Base-by-base conservation (phyloP, 2,888 invertebrate genomes). In the Athrips mouffetella region DNA sequence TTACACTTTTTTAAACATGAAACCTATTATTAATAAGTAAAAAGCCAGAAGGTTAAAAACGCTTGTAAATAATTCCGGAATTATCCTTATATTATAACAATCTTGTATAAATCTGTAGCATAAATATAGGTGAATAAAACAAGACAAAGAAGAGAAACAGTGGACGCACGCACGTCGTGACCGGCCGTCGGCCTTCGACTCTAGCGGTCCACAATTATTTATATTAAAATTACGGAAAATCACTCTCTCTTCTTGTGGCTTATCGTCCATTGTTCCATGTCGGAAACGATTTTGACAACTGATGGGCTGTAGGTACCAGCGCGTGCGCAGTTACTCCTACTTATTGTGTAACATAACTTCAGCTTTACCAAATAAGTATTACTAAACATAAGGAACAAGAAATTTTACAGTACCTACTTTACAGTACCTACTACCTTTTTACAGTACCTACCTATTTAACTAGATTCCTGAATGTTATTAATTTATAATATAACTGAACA, bases 181-280 rank as follows among this genome's bases (percentile, higher is more conserved):
- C 73, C 70, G 54, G 65, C 63, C 55, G 64, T 64, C 70, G 75
- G 75, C 74, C 76, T 74, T 76, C 73, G 67, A 65, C 61, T 74
- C 64, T 67, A 73, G 67, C 69, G 66, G 70, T 60, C 67, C 65
- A 66, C 73, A 73, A 75, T 79, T 76, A 77, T 75, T 76, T 75
- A 70, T 74, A 73, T 78, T 76, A 68, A 74, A 76, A 74, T 76
- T 76, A 73, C 67, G 70, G 73, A 73, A 80, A 80, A 77, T 72
- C 75, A 70, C 76, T 74, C 73, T 78, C 73, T 62, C 58, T 54
- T 59, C 56, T 59, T 62, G 58, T 55, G 58, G 54, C 62, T 68
- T 69, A 67, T 70, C 64, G 63, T 58, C 70, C 67, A 77, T 76
- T 77, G 77, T 79, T 75, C 69, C 63, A 59, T 59, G 65, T 67